Base-by-base conservation (phyloP, 2,888 invertebrate genomes). In the Protonemura montana region DNA sequence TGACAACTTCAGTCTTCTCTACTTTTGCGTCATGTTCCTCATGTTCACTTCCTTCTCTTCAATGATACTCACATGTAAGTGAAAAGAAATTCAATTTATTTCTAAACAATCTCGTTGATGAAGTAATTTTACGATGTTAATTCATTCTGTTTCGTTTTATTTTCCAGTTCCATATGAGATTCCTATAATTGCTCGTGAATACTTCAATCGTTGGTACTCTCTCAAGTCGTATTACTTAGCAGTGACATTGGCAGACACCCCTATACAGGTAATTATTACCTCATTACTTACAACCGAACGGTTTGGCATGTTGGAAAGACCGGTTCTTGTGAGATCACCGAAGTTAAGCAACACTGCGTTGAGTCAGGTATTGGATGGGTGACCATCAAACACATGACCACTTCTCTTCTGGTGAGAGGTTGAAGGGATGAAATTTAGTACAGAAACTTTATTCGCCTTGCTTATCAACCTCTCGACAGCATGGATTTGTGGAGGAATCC, bases 21-120 rank as follows among this genome's bases (percentile, higher is more conserved):
- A 97, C 92, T 98, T 98, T 92, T 95, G 96, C 88, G 94, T 98
- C 85, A 96, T 99, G 94, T 99, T 98, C 91, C 93, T 98, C 85
- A 98, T 98, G 96, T 97, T 97, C 91, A 98, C 97, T 6, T 96
- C 98, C 0, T 97, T 98, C 91, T 98, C 97, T 92, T 95, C 97
- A 21, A 96, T 97, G 86, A 94, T 97, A 82, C 94, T 98, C 35
- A 96, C 96, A 88, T 98, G 98, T 98, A 93, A 96, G 97, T 95
- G 59, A 10, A 59, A 21, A 59, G 3, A 1, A 21, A 59, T 13
- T 3, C 21, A 3, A 10, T 21, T 21, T 21, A 7, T 59, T 59
- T 21, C 59, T 13, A 59, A 59, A 10, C 35, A 10, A 35, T 35
- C 35, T 35, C 35, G 10, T 6, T 35, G 13, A 59, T 59, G 59